These are phyloP conservation scores for Elgaria multicarinata DNA, from an alignment of 2,113 vertebrate species.

Conservation along the genomic window DNA sequence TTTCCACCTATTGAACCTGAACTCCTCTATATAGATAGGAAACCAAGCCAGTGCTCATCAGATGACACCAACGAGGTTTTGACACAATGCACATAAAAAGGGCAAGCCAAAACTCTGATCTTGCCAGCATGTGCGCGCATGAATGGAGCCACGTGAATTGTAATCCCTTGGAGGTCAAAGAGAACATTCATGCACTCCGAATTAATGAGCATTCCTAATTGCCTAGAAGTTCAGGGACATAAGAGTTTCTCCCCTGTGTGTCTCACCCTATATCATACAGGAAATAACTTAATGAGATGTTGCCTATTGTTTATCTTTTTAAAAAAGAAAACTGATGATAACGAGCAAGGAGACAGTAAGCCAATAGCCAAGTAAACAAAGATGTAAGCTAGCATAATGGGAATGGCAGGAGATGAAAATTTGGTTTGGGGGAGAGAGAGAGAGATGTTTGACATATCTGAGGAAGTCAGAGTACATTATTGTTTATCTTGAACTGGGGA, in stretches of 20 bases:
- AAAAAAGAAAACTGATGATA: not conserved
- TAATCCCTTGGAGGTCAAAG: constrained; percentile 4
- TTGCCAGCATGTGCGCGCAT: not conserved
- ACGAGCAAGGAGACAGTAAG: not conserved
- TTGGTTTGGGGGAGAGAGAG: not conserved
- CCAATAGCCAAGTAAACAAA: not conserved
- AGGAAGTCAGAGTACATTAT: not conserved
- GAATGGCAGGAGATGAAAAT: constrained; percentile 19
- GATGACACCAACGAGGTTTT: not conserved
- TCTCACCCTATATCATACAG: constrained; percentile 18
- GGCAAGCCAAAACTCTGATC: not conserved
- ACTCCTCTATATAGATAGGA: constrained; percentile 21
- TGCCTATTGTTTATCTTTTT: not conserved
- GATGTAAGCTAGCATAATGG: not conserved
- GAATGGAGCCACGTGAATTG: not conserved
- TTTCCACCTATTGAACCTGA: constrained; percentile 7
- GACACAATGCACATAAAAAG: not conserved
- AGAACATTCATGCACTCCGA: not conserved
- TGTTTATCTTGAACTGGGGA: constrained; percentile 8
- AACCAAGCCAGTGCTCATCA: not conserved
- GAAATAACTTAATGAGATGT: constrained; percentile 28
- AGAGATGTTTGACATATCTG: not conserved
- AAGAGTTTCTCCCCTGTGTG: not conserved
- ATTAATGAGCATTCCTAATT: not conserved
- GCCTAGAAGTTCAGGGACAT: not conserved